Percentiles rank a stretch among this genome's conserved stretches.
Conservation (phyloP, 2,797 vertebrate genomes). For the Lacerta viridis region DNA sequence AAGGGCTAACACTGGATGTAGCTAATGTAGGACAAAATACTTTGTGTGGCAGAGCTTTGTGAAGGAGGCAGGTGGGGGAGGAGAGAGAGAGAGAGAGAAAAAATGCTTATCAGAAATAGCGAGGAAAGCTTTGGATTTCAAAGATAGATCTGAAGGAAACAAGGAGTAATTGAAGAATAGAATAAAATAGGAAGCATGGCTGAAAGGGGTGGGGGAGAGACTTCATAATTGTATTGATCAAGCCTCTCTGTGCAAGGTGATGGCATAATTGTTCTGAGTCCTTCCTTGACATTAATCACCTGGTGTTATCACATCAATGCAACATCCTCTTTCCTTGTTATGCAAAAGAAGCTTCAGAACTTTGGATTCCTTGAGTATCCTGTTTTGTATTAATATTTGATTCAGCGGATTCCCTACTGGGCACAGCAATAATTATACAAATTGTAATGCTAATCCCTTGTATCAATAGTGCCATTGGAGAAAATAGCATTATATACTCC, state of each 20-base stretch:
- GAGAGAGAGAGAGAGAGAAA: neutral
- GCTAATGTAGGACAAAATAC: neutral
- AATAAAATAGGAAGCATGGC: neutral
- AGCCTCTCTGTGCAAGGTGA: constrained; percentile 1
- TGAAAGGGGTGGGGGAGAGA: neutral
- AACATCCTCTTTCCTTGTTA: constrained; percentile 20
- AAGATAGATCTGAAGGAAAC: neutral
- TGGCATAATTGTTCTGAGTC: neutral
- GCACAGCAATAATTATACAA: constrained; percentile 75
- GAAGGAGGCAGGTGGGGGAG: neutral
- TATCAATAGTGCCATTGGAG: constrained; percentile 74
- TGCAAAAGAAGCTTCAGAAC: constrained; percentile 43
- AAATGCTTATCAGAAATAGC: neutral
- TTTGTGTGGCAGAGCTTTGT: neutral
- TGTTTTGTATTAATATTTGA: constrained; percentile 76
- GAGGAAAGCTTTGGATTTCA: neutral
- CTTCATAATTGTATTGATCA: constrained; percentile 29
- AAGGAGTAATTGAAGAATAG: neutral
- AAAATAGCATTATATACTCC: constrained; percentile 71
- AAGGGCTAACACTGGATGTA: neutral
- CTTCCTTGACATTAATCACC: constrained; percentile 42
- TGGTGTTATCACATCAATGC: neutral
- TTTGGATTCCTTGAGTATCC: constrained; percentile 39
- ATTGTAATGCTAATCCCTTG: constrained; percentile 73
- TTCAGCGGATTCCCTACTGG: constrained; percentile 65